phyloP scores from a whole-genome alignment of 2,888 invertebrate genomes.

The Saturnia pavonia region DNA sequence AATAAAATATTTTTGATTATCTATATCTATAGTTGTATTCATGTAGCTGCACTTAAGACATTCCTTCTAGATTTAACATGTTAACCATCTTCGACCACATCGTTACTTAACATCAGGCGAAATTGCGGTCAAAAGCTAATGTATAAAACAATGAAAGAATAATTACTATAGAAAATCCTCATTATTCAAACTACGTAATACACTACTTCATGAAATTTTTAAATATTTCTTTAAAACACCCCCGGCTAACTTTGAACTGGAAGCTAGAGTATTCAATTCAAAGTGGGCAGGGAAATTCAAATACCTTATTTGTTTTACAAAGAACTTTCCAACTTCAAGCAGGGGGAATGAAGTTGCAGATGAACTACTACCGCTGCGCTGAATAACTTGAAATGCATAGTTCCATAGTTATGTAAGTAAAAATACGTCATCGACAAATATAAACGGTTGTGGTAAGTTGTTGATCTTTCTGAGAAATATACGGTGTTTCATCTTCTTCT shows the following conservation, averaged over 20 bases:
- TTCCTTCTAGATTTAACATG: too few species aligned
- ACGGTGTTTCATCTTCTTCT: not conserved
- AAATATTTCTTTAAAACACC: conserved; percentile 41
- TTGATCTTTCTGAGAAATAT: not conserved
- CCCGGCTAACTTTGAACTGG: conserved; percentile 33
- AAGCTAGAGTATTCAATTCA: conserved; percentile 38
- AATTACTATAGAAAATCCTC: too few species aligned
- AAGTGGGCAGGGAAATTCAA: conserved; percentile 43
- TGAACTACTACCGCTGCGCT: conserved; percentile 23
- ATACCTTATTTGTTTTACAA: conserved; percentile 40
- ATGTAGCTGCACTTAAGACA: too few species aligned
- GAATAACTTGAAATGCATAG: conserved; percentile 33
- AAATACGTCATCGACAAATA: not conserved
- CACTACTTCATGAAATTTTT: conserved; percentile 25
- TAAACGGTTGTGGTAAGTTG: not conserved
- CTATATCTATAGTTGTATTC: too few species aligned
- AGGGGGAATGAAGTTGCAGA: conserved; percentile 34
- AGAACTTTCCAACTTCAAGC: conserved; percentile 31
- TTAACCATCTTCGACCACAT: too few species aligned
- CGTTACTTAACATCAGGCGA: too few species aligned
- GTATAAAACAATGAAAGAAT: too few species aligned
- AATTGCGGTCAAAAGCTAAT: too few species aligned
- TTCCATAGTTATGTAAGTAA: conserved; percentile 23
- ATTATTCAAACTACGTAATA: too few species aligned
- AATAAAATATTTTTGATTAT: too few species aligned